Percentiles rank a stretch among this genome's conserved stretches.
These are phyloP conservation scores for Galago senegalensis DNA, from an alignment of 2,797 vertebrate genomes.

Conservation along the genomic window DNA sequence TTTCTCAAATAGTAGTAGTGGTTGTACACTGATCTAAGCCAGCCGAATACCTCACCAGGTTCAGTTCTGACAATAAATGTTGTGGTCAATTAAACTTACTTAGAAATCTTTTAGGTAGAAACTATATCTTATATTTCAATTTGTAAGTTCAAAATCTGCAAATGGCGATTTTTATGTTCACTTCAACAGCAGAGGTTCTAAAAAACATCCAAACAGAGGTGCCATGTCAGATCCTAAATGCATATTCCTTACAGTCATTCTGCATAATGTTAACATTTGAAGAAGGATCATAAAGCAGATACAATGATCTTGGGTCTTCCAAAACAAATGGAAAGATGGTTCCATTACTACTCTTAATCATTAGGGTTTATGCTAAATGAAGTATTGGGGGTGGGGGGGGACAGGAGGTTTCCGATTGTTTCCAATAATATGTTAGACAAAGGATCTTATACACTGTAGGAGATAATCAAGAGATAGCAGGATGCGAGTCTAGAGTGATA, in stretches of 20 bases:
- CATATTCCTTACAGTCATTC: background rate
- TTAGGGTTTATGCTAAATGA: background rate
- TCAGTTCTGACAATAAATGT: background rate
- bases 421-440: background rate
- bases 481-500: background rate
- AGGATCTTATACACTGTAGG: background rate
- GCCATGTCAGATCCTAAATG: background rate
- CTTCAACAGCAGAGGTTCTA: background rate
- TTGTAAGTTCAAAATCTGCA: background rate
- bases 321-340: background rate
- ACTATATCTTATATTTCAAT: background rate
- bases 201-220: background rate
- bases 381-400: background rate
- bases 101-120: background rate
- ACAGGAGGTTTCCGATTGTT: background rate
- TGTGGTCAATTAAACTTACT: background rate
- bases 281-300: background rate
- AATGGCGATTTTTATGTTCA: background rate
- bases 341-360: background rate
- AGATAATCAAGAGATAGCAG: background rate
- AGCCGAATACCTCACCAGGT: background rate
- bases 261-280: background rate
- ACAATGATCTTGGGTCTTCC: background rate
- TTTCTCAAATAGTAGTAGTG: background rate
- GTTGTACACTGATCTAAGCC: background rate